phyloP scores from a whole-genome alignment of 2,113 vertebrate genomes.

The Nerophis lumbriciformis region DNA sequence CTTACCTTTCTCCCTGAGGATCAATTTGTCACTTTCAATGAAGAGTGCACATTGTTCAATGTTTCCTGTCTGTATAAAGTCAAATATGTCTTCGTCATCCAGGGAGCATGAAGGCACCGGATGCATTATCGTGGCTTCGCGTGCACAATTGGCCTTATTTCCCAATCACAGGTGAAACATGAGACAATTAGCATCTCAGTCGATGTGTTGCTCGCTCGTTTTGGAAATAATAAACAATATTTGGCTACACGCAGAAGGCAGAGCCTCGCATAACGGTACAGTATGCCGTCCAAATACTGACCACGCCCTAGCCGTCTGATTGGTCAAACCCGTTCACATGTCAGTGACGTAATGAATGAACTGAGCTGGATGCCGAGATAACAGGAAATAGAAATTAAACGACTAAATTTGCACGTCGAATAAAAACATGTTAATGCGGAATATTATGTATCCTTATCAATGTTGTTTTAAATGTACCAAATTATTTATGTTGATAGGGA shows the following conservation, averaged over 20 bases:
- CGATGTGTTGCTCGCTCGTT: constrained; percentile 11
- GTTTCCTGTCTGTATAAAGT: constrained; percentile 66
- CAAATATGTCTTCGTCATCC: constrained; percentile 62
- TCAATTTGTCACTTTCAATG: constrained; percentile 55
- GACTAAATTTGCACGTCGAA: background rate
- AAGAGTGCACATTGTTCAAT: constrained; percentile 58
- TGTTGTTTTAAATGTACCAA: background rate
- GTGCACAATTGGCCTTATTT: background rate
- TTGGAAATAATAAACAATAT: constrained; percentile 5
- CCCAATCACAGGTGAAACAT: background rate
- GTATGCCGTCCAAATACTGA: constrained; percentile 13
- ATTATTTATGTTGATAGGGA: background rate
- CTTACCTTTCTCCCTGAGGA: constrained; percentile 69
- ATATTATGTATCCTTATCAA: no score
- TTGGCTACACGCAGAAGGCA: constrained; percentile 11
- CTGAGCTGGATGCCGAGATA: background rate
- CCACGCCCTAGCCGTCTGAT: constrained; percentile 40
- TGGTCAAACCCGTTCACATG: constrained; percentile 34
- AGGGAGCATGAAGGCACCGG: constrained; percentile 31
- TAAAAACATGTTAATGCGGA: background rate
- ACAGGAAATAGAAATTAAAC: background rate
- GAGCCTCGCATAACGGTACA: constrained; percentile 18
- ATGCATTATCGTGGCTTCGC: constrained; percentile 40
- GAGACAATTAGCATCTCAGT: constrained; percentile 5
- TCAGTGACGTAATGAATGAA: background rate